Base-by-base conservation (phyloP, 2,797 vertebrate genomes). In the Neoniphon sammara region DNA sequence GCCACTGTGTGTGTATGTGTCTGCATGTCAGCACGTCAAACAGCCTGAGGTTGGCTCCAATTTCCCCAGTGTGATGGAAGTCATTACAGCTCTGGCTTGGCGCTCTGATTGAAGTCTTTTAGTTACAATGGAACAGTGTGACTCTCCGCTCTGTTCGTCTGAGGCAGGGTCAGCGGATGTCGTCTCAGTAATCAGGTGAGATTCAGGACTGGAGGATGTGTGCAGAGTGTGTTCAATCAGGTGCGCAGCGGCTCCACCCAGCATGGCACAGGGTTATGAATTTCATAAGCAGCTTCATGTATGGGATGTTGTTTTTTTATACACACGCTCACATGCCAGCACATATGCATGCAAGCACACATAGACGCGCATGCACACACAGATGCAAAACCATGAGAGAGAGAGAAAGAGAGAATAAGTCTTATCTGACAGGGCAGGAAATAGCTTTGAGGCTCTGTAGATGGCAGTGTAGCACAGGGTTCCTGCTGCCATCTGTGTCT, bases 21-120 rank as follows among this genome's bases (percentile, higher is more conserved):
- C 64, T 31, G 64, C 72, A 77, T 70, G 79, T 82, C 67, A 76
- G 58, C 14, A 15, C 73, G 79, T 86, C 70, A 78, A 80, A 74
- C 75, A 76, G 67, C 74, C 54, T 60, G 27, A 69, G 64, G 80
- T 85, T 83, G 54, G 62, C 73, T 84, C 75, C 86, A 89, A 90
- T 90, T 91, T 83, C 66, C 63, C 42, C 49, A 1, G 9, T 62
- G 86, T 78, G 91, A 89, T 90, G 89, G 81, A 91, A 89, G 88
- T 86, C 88, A 87, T 91, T 89, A 84, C 73, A 63, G 80, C 74
- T 66, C 56, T 0, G 55, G 63, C 75, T 81, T 67, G 2, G 74
- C 1, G 65, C 73, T 82, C 84, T 92, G 91, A 93, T 91, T 92
- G 91, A 92, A 91, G 89, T 88, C 86, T 88, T 78, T 89, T 73